A percentile compares a stretch with the other conserved stretches of the same genome.
Evolutionary conservation across 2,888 invertebrate genomes (phyloP).

Genomic region (Chironomus riparius): DNA sequence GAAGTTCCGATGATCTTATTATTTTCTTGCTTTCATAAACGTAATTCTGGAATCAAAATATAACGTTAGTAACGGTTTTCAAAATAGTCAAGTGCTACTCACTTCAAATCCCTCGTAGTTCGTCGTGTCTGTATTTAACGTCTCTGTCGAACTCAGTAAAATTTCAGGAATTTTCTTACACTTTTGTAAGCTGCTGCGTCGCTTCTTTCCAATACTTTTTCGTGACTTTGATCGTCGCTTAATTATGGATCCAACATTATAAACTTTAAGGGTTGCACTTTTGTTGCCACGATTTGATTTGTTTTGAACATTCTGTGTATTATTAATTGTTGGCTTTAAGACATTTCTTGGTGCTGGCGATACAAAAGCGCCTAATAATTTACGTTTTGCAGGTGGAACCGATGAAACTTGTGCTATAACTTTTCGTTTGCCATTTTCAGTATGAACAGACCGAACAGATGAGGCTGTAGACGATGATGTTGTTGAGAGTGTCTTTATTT

Average conservation of each 20-base stretch:
- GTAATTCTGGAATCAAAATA: not conserved
- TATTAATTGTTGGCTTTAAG: not conserved
- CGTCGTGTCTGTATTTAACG: conserved; percentile 19
- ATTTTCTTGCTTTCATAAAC: not conserved
- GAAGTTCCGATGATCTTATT: conserved; percentile 1
- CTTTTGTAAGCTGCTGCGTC: not conserved
- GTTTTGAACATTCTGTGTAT: not conserved
- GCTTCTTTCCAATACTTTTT: conserved; percentile 22
- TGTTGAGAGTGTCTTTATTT: conserved; percentile 34
- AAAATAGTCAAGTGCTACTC: not conserved
- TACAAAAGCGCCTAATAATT: conserved; percentile 33
- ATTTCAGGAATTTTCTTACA: conserved; percentile 15
- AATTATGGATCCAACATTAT: conserved; percentile 6
- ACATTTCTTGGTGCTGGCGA: conserved; percentile 30
- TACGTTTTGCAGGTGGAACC: conserved; percentile 36
- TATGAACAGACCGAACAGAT: conserved; percentile 24
- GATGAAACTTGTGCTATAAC: conserved; percentile 27
- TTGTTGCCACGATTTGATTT: conserved; percentile 21
- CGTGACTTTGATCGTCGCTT: conserved; percentile 18
- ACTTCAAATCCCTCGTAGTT: conserved; percentile 30
- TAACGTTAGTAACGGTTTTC: not conserved
- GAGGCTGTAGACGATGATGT: conserved; percentile 22
- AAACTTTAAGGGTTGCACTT: not conserved
- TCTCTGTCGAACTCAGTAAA: not conserved
- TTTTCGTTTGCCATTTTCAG: conserved; percentile 29